Base-by-base conservation (phyloP, 2,888 invertebrate genomes). In the Nasonia oneida region DNA sequence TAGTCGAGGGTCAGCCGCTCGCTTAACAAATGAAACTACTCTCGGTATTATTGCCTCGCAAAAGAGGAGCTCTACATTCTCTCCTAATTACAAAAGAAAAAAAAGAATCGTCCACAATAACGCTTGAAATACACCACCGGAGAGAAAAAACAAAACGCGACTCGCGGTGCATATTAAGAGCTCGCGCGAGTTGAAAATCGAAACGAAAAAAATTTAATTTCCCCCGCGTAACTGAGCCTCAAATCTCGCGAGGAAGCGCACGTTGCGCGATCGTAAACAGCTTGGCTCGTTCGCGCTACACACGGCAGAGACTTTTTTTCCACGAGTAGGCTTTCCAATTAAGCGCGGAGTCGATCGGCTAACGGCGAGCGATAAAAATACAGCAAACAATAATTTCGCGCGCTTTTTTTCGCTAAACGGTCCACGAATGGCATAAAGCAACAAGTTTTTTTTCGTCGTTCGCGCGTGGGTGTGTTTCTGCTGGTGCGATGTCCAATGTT, bases 251-350 rank as follows among this genome's bases (percentile, higher is more conserved):
- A 47, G 89, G 88, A 87, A 88, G 89, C 90, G 91, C 92, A 92
- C 90, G 91, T 91, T 92, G 92, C 91, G 83, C 92, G 91, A 91
- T 92, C 92, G 90, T 92, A 92, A 92, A 92, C 92, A 92, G 61
- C 91, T 92, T 92, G 90, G 90, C 92, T 23, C 57, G 57, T 61
- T 83, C 86, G 81, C 81, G 83, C 77, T 61, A n/a, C 23, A n/a
- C 23, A 61, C 53, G 18, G 86, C 87, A 29, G 87, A 85, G 88
- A 89, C 88, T 88, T 90, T 90, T 89, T 86, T 88, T 83, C 88
- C 79, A 80, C 71, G 76, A 88, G 47, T 47, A 88, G 89, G 89
- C 90, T 90, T 91, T 89, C 91, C 91, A 92, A 92, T 92, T 92
- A 92, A 29, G 67, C 33, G 90, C 89, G 89, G 90, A 92, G 92